Base-by-base conservation (phyloP, 2,113 vertebrate genomes). In the Mionectes macconnelli region DNA sequence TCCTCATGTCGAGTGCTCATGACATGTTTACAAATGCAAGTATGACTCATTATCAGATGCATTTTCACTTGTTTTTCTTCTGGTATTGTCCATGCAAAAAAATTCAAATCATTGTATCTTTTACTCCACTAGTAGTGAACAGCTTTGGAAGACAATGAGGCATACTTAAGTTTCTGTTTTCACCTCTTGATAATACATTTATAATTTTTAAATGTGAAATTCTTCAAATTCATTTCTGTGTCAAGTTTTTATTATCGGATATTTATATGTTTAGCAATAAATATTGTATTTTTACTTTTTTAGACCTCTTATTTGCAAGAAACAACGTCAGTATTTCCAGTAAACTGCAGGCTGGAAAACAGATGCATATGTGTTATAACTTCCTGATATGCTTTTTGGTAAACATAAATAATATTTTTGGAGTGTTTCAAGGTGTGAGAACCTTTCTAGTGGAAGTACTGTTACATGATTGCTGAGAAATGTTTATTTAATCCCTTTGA, bases 61-160 rank as follows among this genome's bases (percentile, higher is more conserved):
- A 76, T 80, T 92, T 90, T 86, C 82, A 18, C 24, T 93, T 77
- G n/a, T 22, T 86, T 90, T 93, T 74, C 28, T 88, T 76, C 21
- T 74, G 12, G 6, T 86, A 56, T 92, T 62, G 21, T 80, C 45
- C 4, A 0, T 44, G 30, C 39, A 35, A 83, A 90, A 84, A 87
- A 67, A 33, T 1, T 45, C 14, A 77, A 14, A 74, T 44, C 13
- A 59, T 64, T 31, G 10, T 52, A 15, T 73, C 57, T 94, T 83
- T 74, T 47, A 81, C 30, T 70, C 64, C 60, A 52, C 72, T 92
- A 70, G 19, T 1, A 4, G 35, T 37, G 39, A 94, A 86, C 40
- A 74, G 39, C 37, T 93, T 86, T 55, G 67, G 35, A 78, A 63
- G 30, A 92, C 30, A 86, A 86, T 59, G 55, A 88, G 30, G 14